Percentiles rank a stretch among this genome's conserved stretches.
These are phyloP conservation scores for Euplagia quadripunctaria DNA, from an alignment of 2,888 invertebrate genomes.

Conservation along the genomic window DNA sequence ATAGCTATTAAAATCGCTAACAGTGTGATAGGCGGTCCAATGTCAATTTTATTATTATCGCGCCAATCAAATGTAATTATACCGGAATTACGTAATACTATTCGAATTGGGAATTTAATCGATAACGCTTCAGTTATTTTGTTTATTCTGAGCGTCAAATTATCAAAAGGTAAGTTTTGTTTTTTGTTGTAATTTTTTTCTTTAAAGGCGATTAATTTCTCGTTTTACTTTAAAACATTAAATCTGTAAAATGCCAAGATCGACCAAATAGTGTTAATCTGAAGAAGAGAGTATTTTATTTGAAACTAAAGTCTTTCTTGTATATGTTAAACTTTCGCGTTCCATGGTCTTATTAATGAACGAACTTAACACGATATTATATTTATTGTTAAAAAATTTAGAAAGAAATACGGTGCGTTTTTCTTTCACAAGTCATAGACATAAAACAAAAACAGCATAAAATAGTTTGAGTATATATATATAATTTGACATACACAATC, in stretches of 20 bases:
- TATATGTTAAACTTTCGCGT: too few relatives aligned
- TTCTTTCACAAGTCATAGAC: too few relatives aligned
- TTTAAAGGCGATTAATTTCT: background rate
- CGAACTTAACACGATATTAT: too few relatives aligned
- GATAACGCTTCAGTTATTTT: conserved; percentile 6
- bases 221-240: background rate
- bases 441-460: too few relatives aligned
- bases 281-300: background rate
- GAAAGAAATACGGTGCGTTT: too few relatives aligned
- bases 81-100: conserved; percentile 26
- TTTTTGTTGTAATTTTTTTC: too few relatives aligned
- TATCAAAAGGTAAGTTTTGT: background rate
- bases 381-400: too few relatives aligned
- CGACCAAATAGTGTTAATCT: background rate
- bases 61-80: conserved; percentile 41
- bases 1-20: conserved; percentile 41
- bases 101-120: conserved; percentile 25
- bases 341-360: too few relatives aligned
- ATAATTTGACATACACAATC: too few relatives aligned
- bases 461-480: too few relatives aligned
- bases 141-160: background rate
- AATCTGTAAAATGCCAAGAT: background rate
- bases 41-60: conserved; percentile 35
- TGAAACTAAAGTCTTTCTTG: too few relatives aligned
- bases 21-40: conserved; percentile 34